Conservation (phyloP, 2,113 vertebrate genomes). For the Takifugu flavidus region DNA sequence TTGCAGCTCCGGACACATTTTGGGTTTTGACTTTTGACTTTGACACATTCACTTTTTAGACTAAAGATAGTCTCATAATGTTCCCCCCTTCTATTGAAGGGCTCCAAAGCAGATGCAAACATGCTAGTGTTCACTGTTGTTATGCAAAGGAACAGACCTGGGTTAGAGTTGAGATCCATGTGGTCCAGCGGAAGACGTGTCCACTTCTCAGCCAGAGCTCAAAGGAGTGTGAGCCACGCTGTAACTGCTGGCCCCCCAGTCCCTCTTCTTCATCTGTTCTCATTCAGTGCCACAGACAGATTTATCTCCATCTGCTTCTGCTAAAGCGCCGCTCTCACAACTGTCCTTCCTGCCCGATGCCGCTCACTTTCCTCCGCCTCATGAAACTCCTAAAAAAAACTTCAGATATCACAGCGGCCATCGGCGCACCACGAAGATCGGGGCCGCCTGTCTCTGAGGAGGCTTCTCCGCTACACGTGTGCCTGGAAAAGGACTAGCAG, state of each 20-base stretch:
- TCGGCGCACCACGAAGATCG: constrained; percentile 29
- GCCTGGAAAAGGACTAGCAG: constrained; percentile 34
- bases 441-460: constrained; percentile 35
- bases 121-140: constrained; percentile 21
- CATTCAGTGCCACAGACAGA: constrained; percentile 50
- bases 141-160: constrained; percentile 68
- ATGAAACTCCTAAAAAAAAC: constrained; percentile 45
- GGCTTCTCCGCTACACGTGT: constrained; percentile 14
- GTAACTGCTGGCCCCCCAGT: constrained; percentile 46
- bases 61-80: constrained; percentile 28
- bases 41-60: neutral
- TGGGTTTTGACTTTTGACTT: neutral
- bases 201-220: constrained; percentile 37
- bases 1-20: constrained; percentile 8
- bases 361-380: constrained; percentile 27
- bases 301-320: constrained; percentile 47
- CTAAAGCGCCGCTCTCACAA: constrained; percentile 19
- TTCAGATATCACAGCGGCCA: constrained; percentile 27
- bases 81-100: constrained; percentile 5
- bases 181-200: constrained; percentile 35
- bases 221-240: constrained; percentile 51
- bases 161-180: constrained; percentile 73
- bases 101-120: constrained; percentile 13
- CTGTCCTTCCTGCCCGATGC: constrained; percentile 15
- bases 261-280: constrained; percentile 65